Evolutionary conservation across 2,113 vertebrate species (phyloP), one percentile per base, ranked within the genome.

Genomic region (Atlantisia rogersi): DNA sequence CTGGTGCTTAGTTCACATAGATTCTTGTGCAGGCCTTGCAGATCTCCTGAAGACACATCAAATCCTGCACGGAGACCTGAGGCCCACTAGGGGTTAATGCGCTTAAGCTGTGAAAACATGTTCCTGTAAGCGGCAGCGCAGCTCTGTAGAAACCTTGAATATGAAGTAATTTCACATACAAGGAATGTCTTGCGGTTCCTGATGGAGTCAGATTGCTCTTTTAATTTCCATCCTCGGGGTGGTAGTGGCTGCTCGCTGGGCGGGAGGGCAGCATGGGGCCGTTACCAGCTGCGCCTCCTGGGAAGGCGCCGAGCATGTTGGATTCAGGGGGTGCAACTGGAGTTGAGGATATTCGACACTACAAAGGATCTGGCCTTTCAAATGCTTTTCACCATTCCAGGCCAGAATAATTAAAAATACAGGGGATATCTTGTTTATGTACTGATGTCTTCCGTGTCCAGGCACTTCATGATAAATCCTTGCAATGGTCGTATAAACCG

Each of bases 91-190:
- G 62, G 37, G 88, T 96, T 90, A 96, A 96, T 62, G 26, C 31
- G 52, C 63, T 86, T 94, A 91, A 96, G 70, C 86, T 95, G 86
- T 94, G 63, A 94, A 94, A 97, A 96, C 37, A 84, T 76, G 58
- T 90, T 95, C 82, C 93, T 85, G 40, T 92, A 85, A 94, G 55
- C 46, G 48, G 65, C 50, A 89, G 74, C n/a, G 46, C 25, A 80
- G 81, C 80, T 69, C 53, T 89, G 69, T 28, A 91, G 65, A 91
- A 91, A 86, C 76, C 28, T 73, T 62, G 44, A 89, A 87, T 75
- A 75, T 80, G 83, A 96, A 96, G 55, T 82, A 96, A 95, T 91
- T 94, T 91, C 74, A 82, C 40, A 58, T 32, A 76, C 63, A 86
- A 85, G 37, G 86, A 86, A 90, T 26, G 70, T 87, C 70, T 90